Percentiles rank a stretch among this genome's conserved stretches.
These are phyloP conservation scores for Flexamia atlantica DNA, from an alignment of 2,888 invertebrate species.

Conservation along the genomic window DNA sequence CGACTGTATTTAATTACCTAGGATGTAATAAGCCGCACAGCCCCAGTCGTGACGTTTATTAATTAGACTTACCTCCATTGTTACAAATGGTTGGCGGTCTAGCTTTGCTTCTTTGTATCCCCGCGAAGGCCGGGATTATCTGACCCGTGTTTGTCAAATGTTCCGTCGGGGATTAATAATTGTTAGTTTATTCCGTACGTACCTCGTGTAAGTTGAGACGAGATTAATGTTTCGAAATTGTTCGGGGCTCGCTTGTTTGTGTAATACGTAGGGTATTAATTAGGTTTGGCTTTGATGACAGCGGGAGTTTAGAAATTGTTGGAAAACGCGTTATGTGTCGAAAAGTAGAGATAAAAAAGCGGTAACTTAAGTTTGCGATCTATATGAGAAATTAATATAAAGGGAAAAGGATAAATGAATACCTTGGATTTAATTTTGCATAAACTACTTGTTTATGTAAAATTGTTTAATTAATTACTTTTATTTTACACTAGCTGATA, in stretches of 20 bases:
- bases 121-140: constrained; percentile 2
- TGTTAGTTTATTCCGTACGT: not conserved
- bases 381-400: too few species aligned
- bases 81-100: constrained; percentile 38
- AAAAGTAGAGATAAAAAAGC: too few species aligned
- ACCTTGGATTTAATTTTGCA: too few species aligned
- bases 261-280: too few species aligned
- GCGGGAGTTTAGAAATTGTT: too few species aligned
- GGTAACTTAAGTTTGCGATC: too few species aligned
- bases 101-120: constrained; percentile 21
- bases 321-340: too few species aligned
- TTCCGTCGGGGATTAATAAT: not conserved
- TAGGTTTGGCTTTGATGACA: too few species aligned
- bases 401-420: too few species aligned
- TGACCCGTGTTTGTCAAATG: not conserved
- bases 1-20: constrained; percentile 45
- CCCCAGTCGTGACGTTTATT: constrained; percentile 41
- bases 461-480: too few species aligned
- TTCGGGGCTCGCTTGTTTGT: not conserved
- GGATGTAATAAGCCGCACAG: constrained; percentile 28
- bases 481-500: too few species aligned
- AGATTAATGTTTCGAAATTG: not conserved
- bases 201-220: not conserved
- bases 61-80: constrained; percentile 51
- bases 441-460: too few species aligned